These are phyloP conservation scores for Montipora efflorescens DNA, from an alignment of 64 coral and sea anemone genomes.

Conservation along the genomic window DNA sequence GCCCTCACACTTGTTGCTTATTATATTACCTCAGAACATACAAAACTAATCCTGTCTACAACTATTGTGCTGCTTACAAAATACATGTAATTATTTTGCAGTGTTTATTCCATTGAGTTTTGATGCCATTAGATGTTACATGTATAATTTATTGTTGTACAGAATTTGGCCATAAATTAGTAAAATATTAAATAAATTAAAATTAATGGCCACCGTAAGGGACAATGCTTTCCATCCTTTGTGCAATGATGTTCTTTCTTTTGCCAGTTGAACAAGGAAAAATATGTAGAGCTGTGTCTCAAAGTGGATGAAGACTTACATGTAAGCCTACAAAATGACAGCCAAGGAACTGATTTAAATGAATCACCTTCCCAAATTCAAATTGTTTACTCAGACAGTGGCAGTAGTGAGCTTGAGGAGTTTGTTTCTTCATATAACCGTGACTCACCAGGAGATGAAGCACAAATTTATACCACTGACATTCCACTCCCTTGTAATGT, in stretches of 20 bases:
- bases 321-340: background rate
- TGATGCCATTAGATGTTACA: too few relatives aligned
- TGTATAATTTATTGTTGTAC: too few relatives aligned
- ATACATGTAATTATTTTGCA: too few relatives aligned
- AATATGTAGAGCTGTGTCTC: conserved; percentile 68
- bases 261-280: conserved; percentile 74
- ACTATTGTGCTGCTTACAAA: too few relatives aligned
- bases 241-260: background rate
- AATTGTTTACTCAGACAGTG: conserved; percentile 76
- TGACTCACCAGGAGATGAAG: conserved; percentile 37
- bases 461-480: conserved; percentile 34
- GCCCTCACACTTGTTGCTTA: too few relatives aligned
- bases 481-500: background rate
- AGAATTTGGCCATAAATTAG: too few relatives aligned
- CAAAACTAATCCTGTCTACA: too few relatives aligned
- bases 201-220: too few relatives aligned
- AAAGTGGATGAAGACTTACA: background rate
- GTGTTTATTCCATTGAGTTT: too few relatives aligned
- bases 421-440: conserved; percentile 9
- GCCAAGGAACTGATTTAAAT: conserved; percentile 20
- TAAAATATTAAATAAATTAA: too few relatives aligned
- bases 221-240: too few relatives aligned
- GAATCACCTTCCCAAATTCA: conserved; percentile 42
- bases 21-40: too few relatives aligned
- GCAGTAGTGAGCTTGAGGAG: conserved; percentile 55